A percentile compares a stretch with the other conserved stretches of the same genome.
phyloP scores from a whole-genome alignment of 2,888 invertebrate genomes.

The Euclidia mi region DNA sequence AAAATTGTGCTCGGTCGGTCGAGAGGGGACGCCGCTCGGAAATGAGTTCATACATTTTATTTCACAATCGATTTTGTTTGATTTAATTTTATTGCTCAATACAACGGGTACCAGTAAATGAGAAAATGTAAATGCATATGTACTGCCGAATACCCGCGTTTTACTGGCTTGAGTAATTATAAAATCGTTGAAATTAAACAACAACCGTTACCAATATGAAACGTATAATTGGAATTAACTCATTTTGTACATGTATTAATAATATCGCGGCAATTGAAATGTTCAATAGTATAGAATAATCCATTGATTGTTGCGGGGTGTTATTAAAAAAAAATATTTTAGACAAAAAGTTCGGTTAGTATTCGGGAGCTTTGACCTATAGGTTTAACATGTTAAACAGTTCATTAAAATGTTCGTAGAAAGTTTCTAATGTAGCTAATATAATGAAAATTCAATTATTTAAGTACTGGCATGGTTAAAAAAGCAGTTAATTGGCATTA shows the following conservation, averaged over 20 bases:
- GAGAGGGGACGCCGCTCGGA: conserved; percentile 71
- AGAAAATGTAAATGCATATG: conserved; percentile 52
- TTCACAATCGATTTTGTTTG: conserved; percentile 78
- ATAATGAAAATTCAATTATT: conserved; percentile 27
- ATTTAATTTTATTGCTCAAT: conserved; percentile 79
- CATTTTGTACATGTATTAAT: conserved; percentile 18
- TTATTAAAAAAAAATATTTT: too few relatives aligned
- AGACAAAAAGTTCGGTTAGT: too few relatives aligned
- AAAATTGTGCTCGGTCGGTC: conserved; percentile 74
- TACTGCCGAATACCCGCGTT: conserved; percentile 34
- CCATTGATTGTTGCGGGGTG: too few relatives aligned
- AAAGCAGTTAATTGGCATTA: conserved; percentile 20
- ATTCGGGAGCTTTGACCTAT: too few relatives aligned
- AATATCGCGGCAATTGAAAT: background rate
- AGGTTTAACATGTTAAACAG: too few relatives aligned
- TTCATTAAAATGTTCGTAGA: too few relatives aligned
- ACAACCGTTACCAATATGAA: conserved; percentile 24
- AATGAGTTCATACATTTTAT: conserved; percentile 83
- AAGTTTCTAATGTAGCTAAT: background rate
- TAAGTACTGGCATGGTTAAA: conserved; percentile 18
- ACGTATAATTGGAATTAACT: conserved; percentile 24
- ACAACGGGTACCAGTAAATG: conserved; percentile 58
- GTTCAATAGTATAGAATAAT: background rate
- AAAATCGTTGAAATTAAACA: too few relatives aligned
- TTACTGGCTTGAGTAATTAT: conserved; percentile 38